Base-by-base conservation (phyloP, 2,888 invertebrate genomes). In the Eilema depressum region DNA sequence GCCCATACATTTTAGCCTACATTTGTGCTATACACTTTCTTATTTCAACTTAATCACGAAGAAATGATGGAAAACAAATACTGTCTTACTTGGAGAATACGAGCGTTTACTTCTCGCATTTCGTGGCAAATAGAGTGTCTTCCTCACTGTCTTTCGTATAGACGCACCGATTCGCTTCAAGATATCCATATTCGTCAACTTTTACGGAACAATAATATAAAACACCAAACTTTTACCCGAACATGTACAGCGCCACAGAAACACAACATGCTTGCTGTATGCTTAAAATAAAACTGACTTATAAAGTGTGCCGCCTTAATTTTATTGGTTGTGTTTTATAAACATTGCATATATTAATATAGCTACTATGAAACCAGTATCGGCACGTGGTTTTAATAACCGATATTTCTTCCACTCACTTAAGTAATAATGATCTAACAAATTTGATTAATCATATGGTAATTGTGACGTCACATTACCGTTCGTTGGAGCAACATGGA, bases 221-320 rank as follows among this genome's bases (percentile, higher is more conserved):
- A 70, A 76, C 82, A 81, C 80, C 80, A 70, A 74, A 80, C 71
- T 59, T 75, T 77, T 62, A 78, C 73, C 73, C 80, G 76, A 76
- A 75, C 67, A 67, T 70, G 73, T 66, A 70, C 70, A 67, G 67
- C 75, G 68, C 68, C 70, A 71, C 78, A 67, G 68, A 82, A 77
- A 89, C 89, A 85, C 91, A 89, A 83, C 91, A 91, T 91, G 78
- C 85, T 89, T 85, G 83, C 82, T 65, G 77, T 77, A 85, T 82
- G 77, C 81, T 80, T 72, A 75, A 84, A 82, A 85, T 80, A 80
- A 83, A 81, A 92, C 91, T 92, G 89, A 83, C 74, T 82, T 80
- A 81, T 81, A 83, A 77, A 84, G 69, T 71, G 65, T 68, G 76
- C 68, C 73, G 74, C 81, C 69, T 82, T 79, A 83, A 83, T 84